A percentile compares a stretch with the other conserved stretches of the same genome.
Evolutionary conservation across 2,888 invertebrate species (phyloP).

Genomic region (Spodoptera picta): DNA sequence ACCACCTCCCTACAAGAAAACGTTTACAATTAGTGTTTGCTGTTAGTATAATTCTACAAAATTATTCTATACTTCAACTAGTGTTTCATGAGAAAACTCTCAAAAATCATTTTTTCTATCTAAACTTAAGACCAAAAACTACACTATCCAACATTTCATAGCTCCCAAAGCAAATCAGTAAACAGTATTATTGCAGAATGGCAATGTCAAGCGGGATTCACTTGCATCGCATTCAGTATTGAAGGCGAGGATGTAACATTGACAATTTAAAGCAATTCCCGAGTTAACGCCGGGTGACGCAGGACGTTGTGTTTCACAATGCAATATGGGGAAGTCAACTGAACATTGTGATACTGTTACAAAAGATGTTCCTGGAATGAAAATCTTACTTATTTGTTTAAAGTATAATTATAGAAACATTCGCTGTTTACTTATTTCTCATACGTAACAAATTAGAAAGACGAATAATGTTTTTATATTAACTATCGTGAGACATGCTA

Average conservation of each 20-base stretch:
- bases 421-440: too few relatives aligned
- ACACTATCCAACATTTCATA: too few relatives aligned
- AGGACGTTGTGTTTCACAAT: slow-evolving; percentile 4
- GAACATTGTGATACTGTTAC: too few relatives aligned
- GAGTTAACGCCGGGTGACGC: slow-evolving; percentile 24
- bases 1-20: slow-evolving; percentile 60
- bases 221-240: background rate
- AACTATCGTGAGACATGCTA: too few relatives aligned
- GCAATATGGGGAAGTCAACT: background rate
- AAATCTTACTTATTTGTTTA: too few relatives aligned
- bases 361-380: too few relatives aligned
- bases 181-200: background rate
- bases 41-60: background rate
- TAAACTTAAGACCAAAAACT: background rate
- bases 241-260: slow-evolving; percentile 22
- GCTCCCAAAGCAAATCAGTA: background rate
- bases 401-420: too few relatives aligned
- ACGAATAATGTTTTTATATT: too few relatives aligned
- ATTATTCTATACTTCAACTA: too few relatives aligned
- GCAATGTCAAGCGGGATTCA: background rate
- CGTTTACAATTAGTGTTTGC: background rate
- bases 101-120: background rate
- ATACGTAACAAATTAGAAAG: too few relatives aligned
- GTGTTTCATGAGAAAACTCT: background rate
- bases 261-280: slow-evolving; percentile 45